Conservation (phyloP, 2,797 vertebrate genomes). For the Macroramphosus scolopax region DNA sequence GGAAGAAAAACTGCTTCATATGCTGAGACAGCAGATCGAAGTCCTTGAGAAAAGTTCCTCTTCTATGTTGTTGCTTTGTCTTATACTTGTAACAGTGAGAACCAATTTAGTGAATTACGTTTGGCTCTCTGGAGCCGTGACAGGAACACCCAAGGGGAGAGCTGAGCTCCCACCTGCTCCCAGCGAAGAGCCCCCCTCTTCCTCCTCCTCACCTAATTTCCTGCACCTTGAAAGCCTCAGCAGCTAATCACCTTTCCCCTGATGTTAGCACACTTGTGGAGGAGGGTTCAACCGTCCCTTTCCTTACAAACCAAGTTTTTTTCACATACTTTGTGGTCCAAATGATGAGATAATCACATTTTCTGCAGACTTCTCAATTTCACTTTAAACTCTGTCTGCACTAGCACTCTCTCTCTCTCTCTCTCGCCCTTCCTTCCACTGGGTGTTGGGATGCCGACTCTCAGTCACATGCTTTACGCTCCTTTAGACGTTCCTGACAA, state of each 20-base stretch:
- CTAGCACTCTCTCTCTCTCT: neutral
- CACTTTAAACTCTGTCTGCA: neutral
- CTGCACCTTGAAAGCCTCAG: slow-evolving; percentile 15
- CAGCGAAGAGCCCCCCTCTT: slow-evolving; percentile 9
- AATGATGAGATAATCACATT: neutral
- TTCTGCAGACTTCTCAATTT: no score
- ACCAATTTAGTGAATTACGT: slow-evolving; percentile 76
- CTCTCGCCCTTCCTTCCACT: no score
- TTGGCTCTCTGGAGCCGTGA: slow-evolving; percentile 59
- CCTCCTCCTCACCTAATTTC: slow-evolving; percentile 39
- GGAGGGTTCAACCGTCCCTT: neutral
- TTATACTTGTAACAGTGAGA: slow-evolving; percentile 49
- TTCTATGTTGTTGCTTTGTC: slow-evolving; percentile 26
- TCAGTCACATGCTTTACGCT: slow-evolving; percentile 33
- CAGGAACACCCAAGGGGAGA: slow-evolving; percentile 65
- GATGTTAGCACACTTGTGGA: slow-evolving; percentile 6
- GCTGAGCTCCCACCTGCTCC: slow-evolving; percentile 28
- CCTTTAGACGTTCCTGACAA: slow-evolving; percentile 44
- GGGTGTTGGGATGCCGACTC: slow-evolving; percentile 14
- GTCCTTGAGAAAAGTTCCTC: slow-evolving; percentile 29
- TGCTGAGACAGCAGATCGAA: slow-evolving; percentile 42
- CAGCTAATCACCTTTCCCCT: slow-evolving; percentile 18
- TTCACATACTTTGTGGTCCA: neutral
- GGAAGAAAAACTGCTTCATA: neutral
- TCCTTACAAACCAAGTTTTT: no score